A percentile compares a stretch with the other conserved stretches of the same genome.
Conservation (phyloP, 2,888 invertebrate species). For the Neoascia interrupta region DNA sequence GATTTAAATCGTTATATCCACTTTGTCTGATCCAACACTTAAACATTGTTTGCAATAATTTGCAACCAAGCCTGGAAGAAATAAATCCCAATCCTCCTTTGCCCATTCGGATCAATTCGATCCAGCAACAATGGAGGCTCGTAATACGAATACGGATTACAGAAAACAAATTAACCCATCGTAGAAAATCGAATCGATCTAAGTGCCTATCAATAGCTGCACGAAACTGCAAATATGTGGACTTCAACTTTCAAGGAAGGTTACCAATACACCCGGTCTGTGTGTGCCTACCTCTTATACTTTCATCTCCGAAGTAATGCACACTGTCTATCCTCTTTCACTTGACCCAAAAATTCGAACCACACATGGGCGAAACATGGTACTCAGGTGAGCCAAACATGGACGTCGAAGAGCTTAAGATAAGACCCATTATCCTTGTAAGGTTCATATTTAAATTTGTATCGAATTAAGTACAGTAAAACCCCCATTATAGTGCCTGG, state of each 20-base stretch:
- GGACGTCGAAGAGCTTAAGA: conserved; percentile 50
- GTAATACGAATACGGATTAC: too few species aligned
- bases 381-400: conserved; percentile 41
- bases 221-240: conserved; percentile 61
- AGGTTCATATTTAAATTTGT: conserved; percentile 62
- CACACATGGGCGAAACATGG: background rate
- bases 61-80: too few species aligned
- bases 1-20: too few species aligned
- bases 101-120: too few species aligned
- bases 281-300: background rate
- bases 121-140: too few species aligned
- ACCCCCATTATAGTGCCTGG: conserved; percentile 35
- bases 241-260: conserved; percentile 39
- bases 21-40: too few species aligned
- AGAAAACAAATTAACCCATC: too few species aligned
- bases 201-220: conserved; percentile 49
- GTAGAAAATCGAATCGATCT: conserved; percentile 31
- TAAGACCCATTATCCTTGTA: conserved; percentile 65
- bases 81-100: too few species aligned
- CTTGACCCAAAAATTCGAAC: conserved; percentile 33
- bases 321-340: conserved; percentile 9
- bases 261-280: background rate
- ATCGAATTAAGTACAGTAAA: conserved; percentile 42
- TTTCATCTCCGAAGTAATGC: conserved; percentile 24
- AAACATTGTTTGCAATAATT: too few species aligned